Conservation (phyloP, 2,888 invertebrate genomes). For the Chrysopilus asiliformis region DNA sequence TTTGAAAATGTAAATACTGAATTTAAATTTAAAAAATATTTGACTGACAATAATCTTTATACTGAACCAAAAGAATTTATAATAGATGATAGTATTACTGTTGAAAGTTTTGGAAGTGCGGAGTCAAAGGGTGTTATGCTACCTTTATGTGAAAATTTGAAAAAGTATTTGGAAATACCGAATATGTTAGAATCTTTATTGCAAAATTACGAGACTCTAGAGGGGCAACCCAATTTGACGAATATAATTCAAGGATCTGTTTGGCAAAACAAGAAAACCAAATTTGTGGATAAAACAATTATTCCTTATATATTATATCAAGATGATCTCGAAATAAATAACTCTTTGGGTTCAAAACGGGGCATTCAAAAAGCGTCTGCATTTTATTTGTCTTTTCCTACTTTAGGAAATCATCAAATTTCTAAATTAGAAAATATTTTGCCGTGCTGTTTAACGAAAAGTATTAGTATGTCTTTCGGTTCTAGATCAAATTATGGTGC, state of each 20-base stretch:
- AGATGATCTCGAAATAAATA: not conserved
- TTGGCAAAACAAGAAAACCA: not conserved
- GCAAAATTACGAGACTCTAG: too few relatives aligned
- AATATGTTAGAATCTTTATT: constrained; percentile 1
- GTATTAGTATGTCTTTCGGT: constrained; percentile 3
- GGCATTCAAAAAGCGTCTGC: constrained; percentile 6
- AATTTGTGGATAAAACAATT: constrained; percentile 1
- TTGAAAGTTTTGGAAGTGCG: not conserved
- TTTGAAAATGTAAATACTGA: constrained; percentile 1
- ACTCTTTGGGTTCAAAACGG: constrained; percentile 3
- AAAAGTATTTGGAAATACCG: constrained; percentile 1
- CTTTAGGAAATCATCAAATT: constrained; percentile 1
- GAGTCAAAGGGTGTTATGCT: not conserved
- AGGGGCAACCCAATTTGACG: not conserved
- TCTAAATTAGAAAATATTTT: constrained; percentile 8
- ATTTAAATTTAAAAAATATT: constrained; percentile 6
- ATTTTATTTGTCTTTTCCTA: constrained; percentile 8
- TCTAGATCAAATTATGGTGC: constrained; percentile 2
- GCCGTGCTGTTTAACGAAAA: constrained; percentile 6
- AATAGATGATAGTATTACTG: constrained; percentile 1
- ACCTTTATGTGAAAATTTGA: constrained; percentile 5
- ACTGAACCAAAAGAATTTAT: constrained; percentile 4
- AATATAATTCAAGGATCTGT: constrained; percentile 1
- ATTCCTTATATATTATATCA: constrained; percentile 3
- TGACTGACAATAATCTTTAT: not conserved